These are phyloP conservation scores for Halcyon malimbica DNA, from an alignment of 2,113 vertebrate species.

Conservation along the genomic window DNA sequence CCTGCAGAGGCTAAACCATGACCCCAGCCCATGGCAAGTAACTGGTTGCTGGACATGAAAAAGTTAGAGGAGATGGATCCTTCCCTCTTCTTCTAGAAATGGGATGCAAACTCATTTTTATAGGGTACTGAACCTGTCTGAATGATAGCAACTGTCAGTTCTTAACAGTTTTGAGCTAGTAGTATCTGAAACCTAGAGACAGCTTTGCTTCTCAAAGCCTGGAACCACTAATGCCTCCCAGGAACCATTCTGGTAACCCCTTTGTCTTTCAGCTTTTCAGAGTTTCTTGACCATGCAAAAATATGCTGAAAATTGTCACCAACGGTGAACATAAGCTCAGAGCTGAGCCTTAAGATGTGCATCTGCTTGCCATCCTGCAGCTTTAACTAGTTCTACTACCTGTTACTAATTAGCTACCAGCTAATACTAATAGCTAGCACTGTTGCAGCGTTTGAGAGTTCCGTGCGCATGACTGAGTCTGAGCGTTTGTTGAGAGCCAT, in stretches of 20 bases:
- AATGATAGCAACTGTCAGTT: not conserved
- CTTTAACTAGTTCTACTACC: not conserved
- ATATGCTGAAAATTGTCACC: not conserved
- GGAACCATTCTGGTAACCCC: not conserved
- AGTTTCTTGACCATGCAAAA: not conserved
- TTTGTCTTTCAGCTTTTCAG: not conserved
- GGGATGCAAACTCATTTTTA: not conserved
- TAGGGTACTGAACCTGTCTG: not conserved
- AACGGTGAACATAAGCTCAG: not conserved
- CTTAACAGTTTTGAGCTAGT: not conserved
- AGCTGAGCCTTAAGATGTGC: not conserved
- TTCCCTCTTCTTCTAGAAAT: not conserved
- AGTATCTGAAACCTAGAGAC: not conserved
- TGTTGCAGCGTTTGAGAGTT: not conserved
- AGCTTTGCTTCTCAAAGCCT: not conserved
- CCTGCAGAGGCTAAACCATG: no score
- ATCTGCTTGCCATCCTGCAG: not conserved
- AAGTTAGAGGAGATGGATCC: not conserved
- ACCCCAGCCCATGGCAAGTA: not conserved
- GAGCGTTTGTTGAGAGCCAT: constrained; percentile 23
- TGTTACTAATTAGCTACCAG: not conserved
- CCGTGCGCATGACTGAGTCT: not conserved
- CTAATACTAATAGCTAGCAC: not conserved
- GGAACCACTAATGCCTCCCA: not conserved
- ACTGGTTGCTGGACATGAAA: fast-evolving